These are phyloP conservation scores for Ashinkailepas kermadecensis DNA, from an alignment of 2,888 invertebrate species.

Conservation along the genomic window DNA sequence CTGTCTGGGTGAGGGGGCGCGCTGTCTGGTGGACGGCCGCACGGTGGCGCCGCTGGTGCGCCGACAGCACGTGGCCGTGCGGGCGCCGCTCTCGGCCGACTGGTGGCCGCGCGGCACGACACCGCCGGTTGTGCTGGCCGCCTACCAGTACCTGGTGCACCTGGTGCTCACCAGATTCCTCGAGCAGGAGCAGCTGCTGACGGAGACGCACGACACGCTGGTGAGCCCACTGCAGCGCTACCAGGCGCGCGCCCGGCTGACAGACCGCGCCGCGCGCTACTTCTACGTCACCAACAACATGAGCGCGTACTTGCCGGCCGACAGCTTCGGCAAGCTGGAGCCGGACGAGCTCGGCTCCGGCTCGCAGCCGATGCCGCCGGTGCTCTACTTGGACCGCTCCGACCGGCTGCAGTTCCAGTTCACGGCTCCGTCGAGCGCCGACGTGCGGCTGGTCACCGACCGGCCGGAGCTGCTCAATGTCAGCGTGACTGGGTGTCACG, in stretches of 20 bases:
- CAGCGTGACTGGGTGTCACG: neutral
- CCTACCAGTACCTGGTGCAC: neutral
- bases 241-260: neutral
- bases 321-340: neutral
- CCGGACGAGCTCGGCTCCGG: neutral
- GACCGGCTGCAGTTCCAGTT: neutral
- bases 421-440: neutral
- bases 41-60: neutral
- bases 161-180: neutral
- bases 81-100: neutral
- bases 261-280: neutral
- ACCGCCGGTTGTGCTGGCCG: neutral
- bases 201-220: neutral
- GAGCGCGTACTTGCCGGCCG: neutral
- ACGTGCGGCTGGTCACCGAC: neutral
- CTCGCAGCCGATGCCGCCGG: neutral
- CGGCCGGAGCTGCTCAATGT: neutral
- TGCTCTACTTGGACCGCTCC: neutral
- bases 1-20: neutral
- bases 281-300: neutral
- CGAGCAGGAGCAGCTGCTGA: slow-evolving; percentile 1
- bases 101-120: neutral
- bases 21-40: neutral
- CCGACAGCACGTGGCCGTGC: neutral
- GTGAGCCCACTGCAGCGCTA: neutral